Percentiles rank a stretch among this genome's conserved stretches.
Conservation (phyloP, 2,113 vertebrate genomes). For the Tiliqua scincoides region DNA sequence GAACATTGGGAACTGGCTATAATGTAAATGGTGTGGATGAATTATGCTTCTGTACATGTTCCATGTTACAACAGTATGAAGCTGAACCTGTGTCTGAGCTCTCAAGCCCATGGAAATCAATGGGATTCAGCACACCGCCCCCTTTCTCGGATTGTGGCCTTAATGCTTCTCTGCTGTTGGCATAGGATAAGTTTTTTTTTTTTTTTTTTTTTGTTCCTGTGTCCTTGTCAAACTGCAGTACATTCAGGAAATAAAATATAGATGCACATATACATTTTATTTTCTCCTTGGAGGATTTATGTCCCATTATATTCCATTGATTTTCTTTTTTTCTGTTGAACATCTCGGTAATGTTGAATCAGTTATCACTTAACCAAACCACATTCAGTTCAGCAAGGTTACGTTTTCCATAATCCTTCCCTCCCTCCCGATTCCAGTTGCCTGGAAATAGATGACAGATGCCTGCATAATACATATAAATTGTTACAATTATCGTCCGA, state of each 20-base stretch:
- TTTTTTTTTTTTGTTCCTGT: no score
- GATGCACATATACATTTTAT: slow-evolving; percentile 43
- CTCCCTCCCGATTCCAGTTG: neutral
- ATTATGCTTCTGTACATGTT: no score
- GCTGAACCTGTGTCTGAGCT: no score
- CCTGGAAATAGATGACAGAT: slow-evolving; percentile 37
- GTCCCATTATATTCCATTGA: slow-evolving; percentile 63
- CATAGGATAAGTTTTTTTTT: slow-evolving; percentile 37
- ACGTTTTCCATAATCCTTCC: slow-evolving; percentile 33
- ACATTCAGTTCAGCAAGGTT: slow-evolving; percentile 51
- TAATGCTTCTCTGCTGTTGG: slow-evolving; percentile 19
- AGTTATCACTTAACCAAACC: slow-evolving; percentile 44
- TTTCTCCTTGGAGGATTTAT: slow-evolving; percentile 71
- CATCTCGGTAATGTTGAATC: slow-evolving; percentile 56
- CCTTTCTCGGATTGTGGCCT: neutral
- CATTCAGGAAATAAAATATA: slow-evolving; percentile 47
- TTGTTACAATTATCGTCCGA: slow-evolving; percentile 33
- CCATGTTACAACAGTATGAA: no score
- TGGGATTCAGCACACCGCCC: neutral
- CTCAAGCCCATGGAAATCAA: neutral
- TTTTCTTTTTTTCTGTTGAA: slow-evolving; percentile 23
- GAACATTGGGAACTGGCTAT: no score
- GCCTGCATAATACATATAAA: slow-evolving; percentile 34
- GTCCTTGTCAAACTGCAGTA: slow-evolving; percentile 65
- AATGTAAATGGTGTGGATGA: no score